Conservation (phyloP, 2,888 invertebrate genomes). For the Melanotus villosus region DNA sequence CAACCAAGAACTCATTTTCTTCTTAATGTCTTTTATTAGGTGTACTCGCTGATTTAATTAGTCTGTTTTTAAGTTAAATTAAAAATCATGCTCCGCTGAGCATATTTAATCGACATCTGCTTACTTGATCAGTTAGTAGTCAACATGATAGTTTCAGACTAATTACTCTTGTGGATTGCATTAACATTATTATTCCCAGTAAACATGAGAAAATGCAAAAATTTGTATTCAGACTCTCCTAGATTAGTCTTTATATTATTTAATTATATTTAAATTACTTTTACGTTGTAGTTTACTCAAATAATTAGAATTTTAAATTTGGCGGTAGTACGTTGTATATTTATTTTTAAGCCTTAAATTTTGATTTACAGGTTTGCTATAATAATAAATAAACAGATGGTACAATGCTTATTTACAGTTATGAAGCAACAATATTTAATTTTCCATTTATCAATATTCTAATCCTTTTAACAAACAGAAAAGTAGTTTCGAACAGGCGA, state of each 20-base stretch:
- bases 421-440: no score
- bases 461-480: no score
- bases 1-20: background rate
- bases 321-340: no score
- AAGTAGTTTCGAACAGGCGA: no score
- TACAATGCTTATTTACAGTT: no score
- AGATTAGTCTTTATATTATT: background rate
- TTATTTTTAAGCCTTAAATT: no score
- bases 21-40: slow-evolving; percentile 1
- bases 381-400: no score
- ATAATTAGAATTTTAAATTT: no score
- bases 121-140: slow-evolving; percentile 29
- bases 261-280: background rate
- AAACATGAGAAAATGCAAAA: slow-evolving; percentile 23
- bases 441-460: no score
- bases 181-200: background rate
- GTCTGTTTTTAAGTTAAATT: slow-evolving; percentile 32
- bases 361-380: no score
- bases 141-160: slow-evolving; percentile 7
- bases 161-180: slow-evolving; percentile 15
- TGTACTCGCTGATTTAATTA: slow-evolving; percentile 33
- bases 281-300: background rate
- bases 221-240: background rate
- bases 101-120: slow-evolving; percentile 38
- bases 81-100: slow-evolving; percentile 35